Base-by-base conservation (phyloP, 2,888 invertebrate species). In the Ophioninae sp. region DNA sequence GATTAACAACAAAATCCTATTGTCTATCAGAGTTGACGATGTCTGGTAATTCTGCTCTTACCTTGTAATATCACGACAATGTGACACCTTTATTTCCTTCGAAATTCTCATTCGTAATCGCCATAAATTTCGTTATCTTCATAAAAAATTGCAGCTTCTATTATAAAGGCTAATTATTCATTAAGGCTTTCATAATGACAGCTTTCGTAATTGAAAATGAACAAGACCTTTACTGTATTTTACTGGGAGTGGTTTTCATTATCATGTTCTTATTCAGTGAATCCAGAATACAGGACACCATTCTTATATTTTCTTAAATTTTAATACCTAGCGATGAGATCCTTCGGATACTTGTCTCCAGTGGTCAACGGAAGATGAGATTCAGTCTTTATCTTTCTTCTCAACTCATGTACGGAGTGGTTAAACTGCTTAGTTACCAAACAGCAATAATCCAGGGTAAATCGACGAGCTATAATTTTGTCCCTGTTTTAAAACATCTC, bases 351-450 rank as follows among this genome's bases (percentile, higher is more conserved):
- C n/a, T 83, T n/a, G 20, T 17, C 20, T 0, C 13, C 0, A 8
- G 44, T 7, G 21, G 21, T 7, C 37, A 67, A 13, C 8, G 30
- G 39, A 23, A 6, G 13, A 1, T 20, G 10, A 79, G 82, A 80
- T 86, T 83, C 13, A 88, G 86, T 37, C 81, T 89, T 0, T 86
- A 88, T 30, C 72, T 86, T 37, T 86, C 85, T 0, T 83, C 89
- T 0, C 86, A 88, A 68, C 80, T 89, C 10, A 78, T 87, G 85
- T 87, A 65, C 17, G 89, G 89, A 41, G 30, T 69, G 6, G 50
- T 67, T 1, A 88, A 81, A 79, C 68, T 89, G 64, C 65, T 81
- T 8, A 79, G 5, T 1, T 87, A 87, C 44, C 89, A 89, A 57
- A 65, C 76, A 1, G 37, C 10, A 17, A 20, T 56, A 0, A 76